These are phyloP conservation scores for Poicephalus gulielmi DNA, from an alignment of 2,113 vertebrate species.

Conservation along the genomic window DNA sequence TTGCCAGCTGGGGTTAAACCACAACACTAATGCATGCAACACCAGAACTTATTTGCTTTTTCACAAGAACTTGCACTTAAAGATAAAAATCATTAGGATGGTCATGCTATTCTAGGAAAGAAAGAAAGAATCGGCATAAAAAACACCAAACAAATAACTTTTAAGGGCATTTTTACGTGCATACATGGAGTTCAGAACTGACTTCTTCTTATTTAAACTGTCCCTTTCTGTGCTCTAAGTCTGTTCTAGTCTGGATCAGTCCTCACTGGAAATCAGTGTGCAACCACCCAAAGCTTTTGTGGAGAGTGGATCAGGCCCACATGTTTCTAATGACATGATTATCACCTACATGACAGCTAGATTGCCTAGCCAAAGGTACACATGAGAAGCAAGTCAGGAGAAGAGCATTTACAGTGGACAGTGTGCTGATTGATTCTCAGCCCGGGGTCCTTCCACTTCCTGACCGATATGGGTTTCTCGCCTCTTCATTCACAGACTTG, in stretches of 20 bases:
- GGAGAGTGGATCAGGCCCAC: neutral
- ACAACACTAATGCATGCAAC: accelerated
- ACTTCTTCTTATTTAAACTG: neutral
- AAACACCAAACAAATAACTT: neutral
- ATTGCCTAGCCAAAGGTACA: neutral
- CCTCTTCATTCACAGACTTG: neutral
- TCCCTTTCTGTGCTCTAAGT: neutral
- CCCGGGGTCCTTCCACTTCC: neutral
- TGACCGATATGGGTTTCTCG: neutral
- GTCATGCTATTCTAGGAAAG: neutral
- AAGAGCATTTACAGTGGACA: neutral
- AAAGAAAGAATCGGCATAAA: no score
- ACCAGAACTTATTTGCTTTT: neutral
- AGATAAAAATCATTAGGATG: neutral
- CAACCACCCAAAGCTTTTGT: neutral
- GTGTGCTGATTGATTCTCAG: accelerated
- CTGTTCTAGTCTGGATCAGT: neutral
- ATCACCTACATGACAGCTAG: neutral
- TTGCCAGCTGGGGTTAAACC: neutral
- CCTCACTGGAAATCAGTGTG: neutral
- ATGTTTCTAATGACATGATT: neutral
- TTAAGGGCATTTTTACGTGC: neutral
- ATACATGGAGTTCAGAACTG: neutral
- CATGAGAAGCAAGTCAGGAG: neutral
- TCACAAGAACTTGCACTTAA: conserved; percentile 13